Conservation (phyloP, 2,888 invertebrate genomes). For the Philereme vetulata region DNA sequence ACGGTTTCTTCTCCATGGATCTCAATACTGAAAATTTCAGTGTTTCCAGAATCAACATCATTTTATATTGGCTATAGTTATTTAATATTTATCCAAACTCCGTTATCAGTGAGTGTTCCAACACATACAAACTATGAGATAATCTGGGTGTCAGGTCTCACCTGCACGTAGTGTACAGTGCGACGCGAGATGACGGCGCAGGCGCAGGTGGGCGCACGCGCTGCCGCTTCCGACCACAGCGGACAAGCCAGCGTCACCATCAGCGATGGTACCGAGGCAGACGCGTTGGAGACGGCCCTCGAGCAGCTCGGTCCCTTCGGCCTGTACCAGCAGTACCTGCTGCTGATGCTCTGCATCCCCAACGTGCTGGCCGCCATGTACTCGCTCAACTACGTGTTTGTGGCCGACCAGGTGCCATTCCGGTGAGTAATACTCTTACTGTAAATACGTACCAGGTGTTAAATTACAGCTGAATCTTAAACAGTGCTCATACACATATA, state of each 20-base stretch:
- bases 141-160: slow-evolving; percentile 1
- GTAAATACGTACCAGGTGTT: background rate
- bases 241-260: slow-evolving; percentile 3
- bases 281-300: slow-evolving; percentile 63
- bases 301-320: slow-evolving; percentile 72
- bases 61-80: too few relatives aligned
- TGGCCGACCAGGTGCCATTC: slow-evolving; percentile 81
- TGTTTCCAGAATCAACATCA: too few relatives aligned
- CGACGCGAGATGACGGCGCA: slow-evolving; percentile 16
- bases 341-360: slow-evolving; percentile 72
- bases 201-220: slow-evolving; percentile 10
- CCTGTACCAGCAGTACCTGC: slow-evolving; percentile 67
- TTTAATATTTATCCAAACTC: background rate
- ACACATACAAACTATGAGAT: background rate
- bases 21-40: too few relatives aligned
- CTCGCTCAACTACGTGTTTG: slow-evolving; percentile 82
- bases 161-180: slow-evolving; percentile 14
- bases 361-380: slow-evolving; percentile 80
- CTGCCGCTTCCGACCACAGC: background rate
- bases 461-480: too few relatives aligned
- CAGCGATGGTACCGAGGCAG: slow-evolving; percentile 23
- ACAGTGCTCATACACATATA: too few relatives aligned
- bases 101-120: slow-evolving; percentile 4
- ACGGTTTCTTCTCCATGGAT: too few relatives aligned
- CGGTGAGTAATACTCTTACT: slow-evolving; percentile 66